These are phyloP conservation scores for Mythimna impura DNA, from an alignment of 2,888 invertebrate species.

Conservation along the genomic window DNA sequence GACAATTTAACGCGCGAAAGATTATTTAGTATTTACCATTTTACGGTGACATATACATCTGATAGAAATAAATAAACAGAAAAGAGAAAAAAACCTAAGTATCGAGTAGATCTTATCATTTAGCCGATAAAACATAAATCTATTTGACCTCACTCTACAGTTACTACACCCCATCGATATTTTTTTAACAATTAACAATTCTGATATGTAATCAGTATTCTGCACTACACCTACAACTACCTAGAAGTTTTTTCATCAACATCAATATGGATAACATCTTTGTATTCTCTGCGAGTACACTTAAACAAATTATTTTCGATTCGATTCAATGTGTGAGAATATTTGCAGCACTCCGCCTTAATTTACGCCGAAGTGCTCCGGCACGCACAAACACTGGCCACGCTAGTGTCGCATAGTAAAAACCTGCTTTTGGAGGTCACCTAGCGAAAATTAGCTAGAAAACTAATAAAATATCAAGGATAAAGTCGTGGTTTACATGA, in stretches of 20 bases:
- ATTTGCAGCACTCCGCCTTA: conserved; percentile 51
- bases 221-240: conserved; percentile 1
- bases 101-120: conserved; percentile 1
- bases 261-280: conserved; percentile 1
- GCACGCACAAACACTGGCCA: conserved; percentile 55
- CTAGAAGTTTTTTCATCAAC: conserved; percentile 8
- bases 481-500: conserved; percentile 18
- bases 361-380: conserved; percentile 42
- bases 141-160: not conserved
- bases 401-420: conserved; percentile 50
- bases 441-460: conserved; percentile 45
- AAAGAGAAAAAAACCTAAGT: not conserved
- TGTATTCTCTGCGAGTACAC: conserved; percentile 17
- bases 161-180: conserved; percentile 16
- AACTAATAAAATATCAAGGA: conserved; percentile 53
- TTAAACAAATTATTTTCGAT: conserved; percentile 28
- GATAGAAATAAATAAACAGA: not conserved
- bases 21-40: too few relatives aligned
- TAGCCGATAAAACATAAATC: not conserved
- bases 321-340: conserved; percentile 39
- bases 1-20: too few relatives aligned
- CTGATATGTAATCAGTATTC: conserved; percentile 13
- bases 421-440: conserved; percentile 51
- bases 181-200: conserved; percentile 20
- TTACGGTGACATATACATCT: not conserved